Base-by-base conservation (phyloP, 2,888 invertebrate species). In the Pandemis corylana region DNA sequence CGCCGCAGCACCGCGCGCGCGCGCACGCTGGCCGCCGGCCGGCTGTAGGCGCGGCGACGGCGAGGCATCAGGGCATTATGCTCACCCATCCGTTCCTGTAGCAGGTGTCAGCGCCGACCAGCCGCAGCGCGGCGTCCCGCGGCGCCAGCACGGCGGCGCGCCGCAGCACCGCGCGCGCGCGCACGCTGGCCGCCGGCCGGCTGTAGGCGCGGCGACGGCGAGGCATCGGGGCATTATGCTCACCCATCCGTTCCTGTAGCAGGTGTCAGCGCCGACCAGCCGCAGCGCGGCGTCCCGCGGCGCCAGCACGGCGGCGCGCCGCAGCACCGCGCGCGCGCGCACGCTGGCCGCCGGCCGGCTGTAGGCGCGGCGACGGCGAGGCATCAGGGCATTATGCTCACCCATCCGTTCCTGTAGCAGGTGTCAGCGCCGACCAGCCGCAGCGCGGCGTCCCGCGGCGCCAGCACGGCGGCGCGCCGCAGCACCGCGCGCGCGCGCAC, bases 51-150 rank as follows among this genome's bases (percentile, higher is more conserved):
- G 28, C 28, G 28, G 28, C 28, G 28, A 2, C 28, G 28, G 28
- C 28, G 28, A 36, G 28, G 28, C 28, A 2, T 36, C 28, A 2
- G 28, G 28, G 44, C 9, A 9, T 44, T 20, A 5, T 7, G 42
- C 84, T 78, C 72, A 87, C 87, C 87, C 85, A 85, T 5, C 84
- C 86, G 72, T 83, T 82, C 62, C 98, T 97, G 85, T 97, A 98
- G 90, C 98, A 98, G 20, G 99, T 94, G 88, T 97, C 96, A 56
- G 99, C 98, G 49, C 97, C 97, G 56, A 98, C 93, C 59, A 99
- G 95, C 77, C 97, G 96, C 71, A 98, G 97, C 81, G 97, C 93
- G 7, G 97, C 96, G 93, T 98, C 97, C 7, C 92, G 91, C 0
- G 97, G 96, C 64, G 96, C 95, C 67, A 99, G 88, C 77, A 84